Percentiles rank a stretch among this genome's conserved stretches.
phyloP scores from a whole-genome alignment of 2,797 vertebrate species.

The Vultur gryphus region DNA sequence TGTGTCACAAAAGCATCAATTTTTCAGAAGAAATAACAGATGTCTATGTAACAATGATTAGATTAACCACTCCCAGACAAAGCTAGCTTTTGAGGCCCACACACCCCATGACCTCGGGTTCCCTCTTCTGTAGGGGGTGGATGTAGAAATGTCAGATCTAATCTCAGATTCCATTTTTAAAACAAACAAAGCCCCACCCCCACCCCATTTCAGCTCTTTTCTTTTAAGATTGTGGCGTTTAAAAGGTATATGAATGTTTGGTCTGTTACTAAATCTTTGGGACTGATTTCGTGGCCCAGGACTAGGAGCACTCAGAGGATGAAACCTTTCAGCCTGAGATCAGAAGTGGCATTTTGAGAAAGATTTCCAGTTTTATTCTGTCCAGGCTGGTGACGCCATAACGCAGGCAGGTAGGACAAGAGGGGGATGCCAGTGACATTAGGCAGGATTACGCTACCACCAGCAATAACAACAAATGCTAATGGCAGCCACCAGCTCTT shows the following conservation, averaged over 20 bases:
- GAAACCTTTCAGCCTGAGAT: neutral
- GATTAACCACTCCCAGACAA: slow-evolving; percentile 66
- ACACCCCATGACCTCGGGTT: slow-evolving; percentile 63
- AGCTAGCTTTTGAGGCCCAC: slow-evolving; percentile 67
- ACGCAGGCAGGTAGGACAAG: neutral
- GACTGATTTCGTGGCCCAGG: neutral
- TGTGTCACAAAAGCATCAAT: slow-evolving; percentile 79
- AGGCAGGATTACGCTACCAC: neutral
- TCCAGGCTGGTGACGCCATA: neutral
- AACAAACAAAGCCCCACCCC: slow-evolving; percentile 65
- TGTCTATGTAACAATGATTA: slow-evolving; percentile 65
- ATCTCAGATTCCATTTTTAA: slow-evolving; percentile 69
- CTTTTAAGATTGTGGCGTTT: neutral
- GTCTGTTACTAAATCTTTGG: neutral
- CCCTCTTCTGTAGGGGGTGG: slow-evolving; percentile 66
- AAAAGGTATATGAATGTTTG: neutral
- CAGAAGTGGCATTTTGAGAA: neutral
- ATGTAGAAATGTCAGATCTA: slow-evolving; percentile 82
- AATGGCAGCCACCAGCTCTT: neutral
- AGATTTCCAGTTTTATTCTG: neutral
- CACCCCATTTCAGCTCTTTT: slow-evolving; percentile 23
- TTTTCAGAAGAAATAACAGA: slow-evolving; percentile 68
- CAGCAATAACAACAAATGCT: neutral
- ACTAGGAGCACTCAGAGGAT: neutral
- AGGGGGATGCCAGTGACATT: neutral